Evolutionary conservation across 2,888 invertebrate species (phyloP).

Genomic region (Drosophila pegasa): DNA sequence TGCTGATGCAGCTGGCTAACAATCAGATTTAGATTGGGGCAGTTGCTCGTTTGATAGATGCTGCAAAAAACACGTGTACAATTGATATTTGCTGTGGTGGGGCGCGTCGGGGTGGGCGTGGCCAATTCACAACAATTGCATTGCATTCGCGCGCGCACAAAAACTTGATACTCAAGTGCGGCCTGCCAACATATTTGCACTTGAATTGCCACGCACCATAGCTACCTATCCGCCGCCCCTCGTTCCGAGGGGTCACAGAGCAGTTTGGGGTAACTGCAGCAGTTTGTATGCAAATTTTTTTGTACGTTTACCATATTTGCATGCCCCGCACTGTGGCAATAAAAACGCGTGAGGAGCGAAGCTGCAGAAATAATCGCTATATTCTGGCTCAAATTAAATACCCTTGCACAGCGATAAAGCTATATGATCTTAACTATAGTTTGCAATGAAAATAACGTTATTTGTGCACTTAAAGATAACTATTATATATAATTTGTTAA

Average conservation of each 20-base stretch:
- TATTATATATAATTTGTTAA: background rate
- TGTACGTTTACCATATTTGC: conserved; percentile 67
- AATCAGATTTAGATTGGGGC: conserved; percentile 51
- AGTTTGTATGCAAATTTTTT: conserved; percentile 74
- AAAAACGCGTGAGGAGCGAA: conserved; percentile 4
- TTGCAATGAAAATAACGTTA: background rate
- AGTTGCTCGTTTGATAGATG: conserved; percentile 27
- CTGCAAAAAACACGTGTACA: conserved; percentile 1
- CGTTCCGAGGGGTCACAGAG: background rate
- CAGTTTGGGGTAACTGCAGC: conserved; percentile 39
- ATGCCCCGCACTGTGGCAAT: conserved; percentile 42
- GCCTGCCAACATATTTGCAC: conserved; percentile 76
- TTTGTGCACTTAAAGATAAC: background rate
- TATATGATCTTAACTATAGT: conserved; percentile 1
- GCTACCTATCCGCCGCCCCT: background rate
- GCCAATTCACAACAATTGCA: conserved; percentile 76
- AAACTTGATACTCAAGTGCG: conserved; percentile 76
- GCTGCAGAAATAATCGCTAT: background rate
- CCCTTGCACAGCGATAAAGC: conserved; percentile 11
- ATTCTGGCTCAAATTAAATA: conserved; percentile 9
- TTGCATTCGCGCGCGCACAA: conserved; percentile 60
- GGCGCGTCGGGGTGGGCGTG: conserved; percentile 10
- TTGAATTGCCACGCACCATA: conserved; percentile 57
- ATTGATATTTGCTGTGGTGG: conserved; percentile 35
- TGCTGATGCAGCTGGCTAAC: conserved; percentile 39